Percentiles rank a stretch among this genome's conserved stretches.
phyloP scores from a whole-genome alignment of 2,113 vertebrate genomes.

The Ranitomeya variabilis region DNA sequence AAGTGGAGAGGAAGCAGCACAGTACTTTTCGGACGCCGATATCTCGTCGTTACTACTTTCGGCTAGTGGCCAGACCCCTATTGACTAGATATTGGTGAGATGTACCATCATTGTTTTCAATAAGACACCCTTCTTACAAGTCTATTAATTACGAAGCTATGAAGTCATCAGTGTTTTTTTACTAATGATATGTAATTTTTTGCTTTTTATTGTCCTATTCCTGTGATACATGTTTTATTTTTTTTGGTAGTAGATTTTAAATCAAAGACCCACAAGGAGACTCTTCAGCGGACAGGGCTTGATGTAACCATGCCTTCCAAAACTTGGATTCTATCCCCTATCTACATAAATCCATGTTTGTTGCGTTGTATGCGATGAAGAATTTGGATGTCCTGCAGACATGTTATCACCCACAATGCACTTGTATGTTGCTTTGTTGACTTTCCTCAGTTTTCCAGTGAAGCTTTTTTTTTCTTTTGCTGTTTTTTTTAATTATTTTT shows the following conservation, averaged over 20 bases:
- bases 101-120: not conserved
- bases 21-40: not conserved
- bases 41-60: not conserved
- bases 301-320: conserved; percentile 56
- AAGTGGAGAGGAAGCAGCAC: not conserved
- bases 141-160: not conserved
- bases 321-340: conserved; percentile 33
- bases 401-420: conserved; percentile 31
- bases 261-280: conserved; percentile 41
- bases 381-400: conserved; percentile 45
- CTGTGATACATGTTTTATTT: conserved; percentile 54
- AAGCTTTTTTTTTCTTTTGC: not conserved
- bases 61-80: not conserved
- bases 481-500: not conserved
- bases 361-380: conserved; percentile 48
- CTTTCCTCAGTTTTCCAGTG: conserved; percentile 26
- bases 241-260: conserved; percentile 58
- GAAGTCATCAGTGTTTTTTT: not conserved
- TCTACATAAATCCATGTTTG: conserved; percentile 40
- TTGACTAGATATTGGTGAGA: not conserved
- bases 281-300: conserved; percentile 46
- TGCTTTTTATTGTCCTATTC: conserved; percentile 18
- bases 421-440: conserved; percentile 14
- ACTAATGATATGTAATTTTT: conserved; percentile 23
- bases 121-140: not conserved